Percentiles rank a stretch among this genome's conserved stretches.
phyloP scores from a whole-genome alignment of 1,140 invertebrate genomes.

The Steinernema khuongi region DNA sequence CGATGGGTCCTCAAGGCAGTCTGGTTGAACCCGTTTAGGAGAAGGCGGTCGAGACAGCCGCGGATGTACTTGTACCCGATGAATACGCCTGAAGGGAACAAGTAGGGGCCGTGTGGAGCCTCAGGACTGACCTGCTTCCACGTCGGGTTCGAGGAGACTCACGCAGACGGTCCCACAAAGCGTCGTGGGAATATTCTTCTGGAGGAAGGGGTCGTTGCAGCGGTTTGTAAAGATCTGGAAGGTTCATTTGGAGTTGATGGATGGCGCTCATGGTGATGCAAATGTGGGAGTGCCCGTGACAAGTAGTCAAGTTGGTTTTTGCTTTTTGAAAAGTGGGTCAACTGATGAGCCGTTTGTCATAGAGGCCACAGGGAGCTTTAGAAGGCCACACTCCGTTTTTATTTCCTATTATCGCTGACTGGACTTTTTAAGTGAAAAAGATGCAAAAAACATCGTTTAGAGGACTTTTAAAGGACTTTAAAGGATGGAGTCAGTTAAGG shows the following conservation, averaged over 20 bases:
- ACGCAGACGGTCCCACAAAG: constrained; percentile 50
- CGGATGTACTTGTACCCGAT: constrained; percentile 57
- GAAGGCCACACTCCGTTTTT: too few relatives aligned
- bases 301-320: too few relatives aligned
- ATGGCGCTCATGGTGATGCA: too few relatives aligned
- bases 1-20: constrained; percentile 52
- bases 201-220: constrained; percentile 43
- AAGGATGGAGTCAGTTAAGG: too few relatives aligned
- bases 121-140: constrained; percentile 48
- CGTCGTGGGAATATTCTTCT: constrained; percentile 51
- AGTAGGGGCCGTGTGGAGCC: not conserved
- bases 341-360: too few relatives aligned
- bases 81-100: constrained; percentile 47
- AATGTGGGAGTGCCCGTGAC: too few relatives aligned
- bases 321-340: too few relatives aligned
- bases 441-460: too few relatives aligned
- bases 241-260: not conserved
- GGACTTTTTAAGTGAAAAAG: too few relatives aligned
- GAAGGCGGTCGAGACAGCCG: constrained; percentile 48
- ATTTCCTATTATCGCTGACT: too few relatives aligned
- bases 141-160: constrained; percentile 47
- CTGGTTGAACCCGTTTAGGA: constrained; percentile 52
- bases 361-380: too few relatives aligned
- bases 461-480: too few relatives aligned
- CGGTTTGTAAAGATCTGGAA: constrained; percentile 50